Evolutionary conservation across 1,140 invertebrate genomes (phyloP), one percentile per base, ranked within the genome.

Genomic region (Homarus americanus): DNA sequence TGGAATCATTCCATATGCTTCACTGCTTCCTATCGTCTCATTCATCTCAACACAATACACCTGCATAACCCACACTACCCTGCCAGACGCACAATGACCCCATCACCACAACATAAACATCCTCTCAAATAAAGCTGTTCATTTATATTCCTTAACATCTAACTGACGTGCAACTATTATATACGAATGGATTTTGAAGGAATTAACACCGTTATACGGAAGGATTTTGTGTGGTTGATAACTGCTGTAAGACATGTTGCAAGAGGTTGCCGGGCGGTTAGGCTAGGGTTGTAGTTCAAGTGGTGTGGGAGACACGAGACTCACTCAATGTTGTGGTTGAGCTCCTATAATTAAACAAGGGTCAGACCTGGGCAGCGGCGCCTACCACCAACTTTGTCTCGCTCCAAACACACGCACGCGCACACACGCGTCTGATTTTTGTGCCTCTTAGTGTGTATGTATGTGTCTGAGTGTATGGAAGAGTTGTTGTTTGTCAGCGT

Each of bases 21-120:
- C 36, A 76, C 75, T 0, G 9, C 7, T 38, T 24, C 75, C 1
- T 10, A 76, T 40, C 38, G 7, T 84, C 69, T 84, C 69, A 44
- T 73, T 34, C 82, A 72, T 72, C 63, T 38, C 12, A 63, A 73
- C 82, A 84, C 82, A 84, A 84, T 73, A 84, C 82, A 84, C 82
- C 82, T 84, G 82, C 82, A 84, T 73, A 73, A 73, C 32, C 66
- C 38, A 15, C 40, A n/a, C n/a, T n/a, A n/a, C 58, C n/a, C 82
- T 84, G 82, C 82, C 82, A 84, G 82, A 84, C 82, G 82, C 40
- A 84, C 24, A 84, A 84, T 44, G 17, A 38, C 2, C 24, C 20
- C 58, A 15, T 20, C 58, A 0, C 20, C 15, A 49, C 44, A 15
- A 63, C 24, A 63, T 4, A 63, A 15, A 49, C 7, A 10, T 49